Conservation (phyloP, 2,888 invertebrate genomes). For the Polymixis lichenea region DNA sequence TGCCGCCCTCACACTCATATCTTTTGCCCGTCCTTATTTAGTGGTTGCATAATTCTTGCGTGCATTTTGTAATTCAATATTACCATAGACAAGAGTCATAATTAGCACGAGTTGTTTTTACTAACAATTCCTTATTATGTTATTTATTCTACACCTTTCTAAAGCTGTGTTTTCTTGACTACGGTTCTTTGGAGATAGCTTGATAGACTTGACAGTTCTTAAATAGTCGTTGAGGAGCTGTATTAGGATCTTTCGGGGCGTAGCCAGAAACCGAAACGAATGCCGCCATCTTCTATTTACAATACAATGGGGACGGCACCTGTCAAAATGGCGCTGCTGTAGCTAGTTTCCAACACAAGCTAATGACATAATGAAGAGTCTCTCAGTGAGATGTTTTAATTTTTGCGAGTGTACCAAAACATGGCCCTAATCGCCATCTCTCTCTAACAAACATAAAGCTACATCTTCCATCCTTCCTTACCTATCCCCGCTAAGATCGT, state of each 20-base stretch:
- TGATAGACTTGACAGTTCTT: background rate
- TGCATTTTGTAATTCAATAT: constrained; percentile 4
- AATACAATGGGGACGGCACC: background rate
- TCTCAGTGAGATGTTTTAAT: too few relatives aligned
- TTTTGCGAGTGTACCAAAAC: background rate
- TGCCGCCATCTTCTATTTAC: background rate
- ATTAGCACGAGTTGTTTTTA: constrained; percentile 26
- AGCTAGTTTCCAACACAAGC: too few relatives aligned
- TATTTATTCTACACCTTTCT: constrained; percentile 20
- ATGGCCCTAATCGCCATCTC: constrained; percentile 1
- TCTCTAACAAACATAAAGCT: constrained; percentile 9
- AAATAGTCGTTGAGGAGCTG: too few relatives aligned
- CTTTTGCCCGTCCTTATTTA: background rate
- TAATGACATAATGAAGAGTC: too few relatives aligned
- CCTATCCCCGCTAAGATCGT: constrained; percentile 78
- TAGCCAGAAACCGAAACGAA: background rate
- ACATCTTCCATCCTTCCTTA: constrained; percentile 35
- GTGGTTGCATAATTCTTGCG: constrained; percentile 1
- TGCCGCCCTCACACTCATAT: background rate
- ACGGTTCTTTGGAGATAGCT: background rate
- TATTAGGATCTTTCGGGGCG: too few relatives aligned
- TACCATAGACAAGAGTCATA: background rate
- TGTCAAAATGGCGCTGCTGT: too few relatives aligned
- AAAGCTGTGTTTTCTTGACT: background rate
- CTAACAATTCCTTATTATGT: constrained; percentile 6